Evolutionary conservation across 2,113 vertebrate genomes (phyloP), one percentile per base, ranked within the genome.

Genomic region (Melanostigma gelatinosum): DNA sequence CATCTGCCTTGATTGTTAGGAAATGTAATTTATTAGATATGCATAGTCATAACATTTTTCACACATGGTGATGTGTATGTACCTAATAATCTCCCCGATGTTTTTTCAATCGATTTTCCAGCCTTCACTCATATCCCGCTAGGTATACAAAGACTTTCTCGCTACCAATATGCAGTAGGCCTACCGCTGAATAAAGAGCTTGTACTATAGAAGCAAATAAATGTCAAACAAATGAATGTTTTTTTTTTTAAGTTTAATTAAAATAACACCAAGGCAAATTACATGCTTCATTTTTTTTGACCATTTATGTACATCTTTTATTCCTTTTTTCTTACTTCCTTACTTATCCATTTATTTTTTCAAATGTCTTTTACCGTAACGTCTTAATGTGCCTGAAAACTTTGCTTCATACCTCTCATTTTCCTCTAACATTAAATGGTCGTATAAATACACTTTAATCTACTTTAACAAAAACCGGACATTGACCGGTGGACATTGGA

Each of bases 51-150:
- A 15, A 57, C 44, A 22, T 32, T 65, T 27, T 48, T 69, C 34
- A 18, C 34, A 34, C 22, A 4, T 38, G 32, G 5, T 52, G 9
- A 29, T 46, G 4, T 62, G 10, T 18, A 24, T 62, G 55, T 58
- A 55, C 8, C 8, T n/a, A 3, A 20, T 50, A 18, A 38, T n/a
- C 2, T 44, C 13, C 1, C 15, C 18, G 7, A 18, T 29, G 18
- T 76, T 57, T 64, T 38, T 38, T 50, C 22, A 44, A 72, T 58
- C 10, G 12, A 42, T 58, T 60, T 72, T 72, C 12, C 27, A 46
- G 6, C 20, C 40, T 48, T 48, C 27, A 15, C 24, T 34, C n/a
- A 58, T 29, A 20, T 58, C 57, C 5, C 38, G 8, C n/a, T 6
- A 44, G 24, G 9, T 72, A 7, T 44, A 29, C 55, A 34, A 9